Conservation (phyloP, 2,113 vertebrate genomes). For the Willisornis vidua region DNA sequence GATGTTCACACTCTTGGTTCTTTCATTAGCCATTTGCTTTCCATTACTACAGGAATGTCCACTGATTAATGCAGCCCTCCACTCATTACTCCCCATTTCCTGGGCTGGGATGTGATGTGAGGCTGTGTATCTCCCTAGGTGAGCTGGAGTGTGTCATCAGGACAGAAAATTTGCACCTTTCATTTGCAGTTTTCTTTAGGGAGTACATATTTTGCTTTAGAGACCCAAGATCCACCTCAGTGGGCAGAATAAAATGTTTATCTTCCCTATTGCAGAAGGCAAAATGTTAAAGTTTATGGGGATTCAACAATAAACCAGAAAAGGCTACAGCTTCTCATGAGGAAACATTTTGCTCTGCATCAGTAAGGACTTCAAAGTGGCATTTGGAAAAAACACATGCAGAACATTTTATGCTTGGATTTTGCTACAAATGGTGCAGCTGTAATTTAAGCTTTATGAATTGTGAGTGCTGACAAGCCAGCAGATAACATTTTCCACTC, state of each 20-base stretch:
- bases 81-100: neutral
- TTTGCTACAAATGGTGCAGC: neutral
- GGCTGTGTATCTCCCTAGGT: neutral
- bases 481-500: neutral
- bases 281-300: constrained; percentile 2
- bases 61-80: neutral
- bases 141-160: neutral
- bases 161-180: neutral
- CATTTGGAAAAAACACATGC: neutral
- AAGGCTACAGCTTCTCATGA: neutral
- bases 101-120: neutral
- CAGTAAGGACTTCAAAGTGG: neutral
- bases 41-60: neutral
- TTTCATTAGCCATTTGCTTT: neutral
- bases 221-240: constrained; percentile 2
- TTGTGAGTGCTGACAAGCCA: neutral
- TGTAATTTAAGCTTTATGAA: neutral
- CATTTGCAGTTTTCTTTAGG: neutral
- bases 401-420: neutral
- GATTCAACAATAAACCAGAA: neutral
- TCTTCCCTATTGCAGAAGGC: neutral
- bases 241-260: constrained; percentile 14
- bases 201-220: neutral
- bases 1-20: neutral
- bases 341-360: neutral